These are phyloP conservation scores for Coranthus polyacanthus DNA, from an alignment of 2,797 vertebrate genomes.

Conservation along the genomic window DNA sequence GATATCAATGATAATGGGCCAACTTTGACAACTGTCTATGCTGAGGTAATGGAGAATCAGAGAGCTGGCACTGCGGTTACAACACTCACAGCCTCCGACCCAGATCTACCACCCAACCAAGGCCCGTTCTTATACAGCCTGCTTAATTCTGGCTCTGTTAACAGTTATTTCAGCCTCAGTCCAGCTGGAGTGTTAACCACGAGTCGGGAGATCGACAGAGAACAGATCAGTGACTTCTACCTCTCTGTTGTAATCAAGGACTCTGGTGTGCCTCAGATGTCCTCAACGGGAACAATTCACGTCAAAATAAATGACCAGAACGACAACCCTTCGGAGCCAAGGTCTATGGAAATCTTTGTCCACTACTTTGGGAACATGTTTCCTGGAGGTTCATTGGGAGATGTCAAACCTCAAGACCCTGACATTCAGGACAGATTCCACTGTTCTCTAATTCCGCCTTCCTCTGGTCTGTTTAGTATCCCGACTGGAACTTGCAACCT, in stretches of 20 bases:
- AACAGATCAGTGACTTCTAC: slow-evolving; percentile 94
- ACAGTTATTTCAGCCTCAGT: slow-evolving; percentile 94
- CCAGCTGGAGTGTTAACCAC: slow-evolving; percentile 90
- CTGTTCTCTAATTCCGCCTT: slow-evolving; percentile 92
- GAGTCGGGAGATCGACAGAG: slow-evolving; percentile 94
- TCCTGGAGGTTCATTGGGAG: slow-evolving; percentile 92
- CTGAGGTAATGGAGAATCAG: slow-evolving; percentile 95
- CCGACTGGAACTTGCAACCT: slow-evolving; percentile 91
- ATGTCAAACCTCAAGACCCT: slow-evolving; percentile 93
- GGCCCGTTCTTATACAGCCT: slow-evolving; percentile 94
- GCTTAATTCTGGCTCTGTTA: slow-evolving; percentile 89
- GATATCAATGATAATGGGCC: slow-evolving; percentile 99
- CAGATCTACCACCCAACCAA: slow-evolving; percentile 96
- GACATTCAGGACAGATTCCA: slow-evolving; percentile 94
- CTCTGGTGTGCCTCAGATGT: slow-evolving; percentile 97
- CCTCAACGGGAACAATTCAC: slow-evolving; percentile 95
- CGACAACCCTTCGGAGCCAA: slow-evolving; percentile 95
- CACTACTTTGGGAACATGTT: slow-evolving; percentile 96
- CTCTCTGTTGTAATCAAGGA: slow-evolving; percentile 93
- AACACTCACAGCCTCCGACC: slow-evolving; percentile 89
- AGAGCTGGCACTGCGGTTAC: slow-evolving; percentile 90
- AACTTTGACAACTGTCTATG: slow-evolving; percentile 85
- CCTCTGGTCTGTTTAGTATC: slow-evolving; percentile 92
- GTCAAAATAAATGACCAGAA: slow-evolving; percentile 94
- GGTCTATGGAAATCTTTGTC: slow-evolving; percentile 94